phyloP scores from a whole-genome alignment of 1,140 invertebrate species.

The Drosophila paulistorum region DNA sequence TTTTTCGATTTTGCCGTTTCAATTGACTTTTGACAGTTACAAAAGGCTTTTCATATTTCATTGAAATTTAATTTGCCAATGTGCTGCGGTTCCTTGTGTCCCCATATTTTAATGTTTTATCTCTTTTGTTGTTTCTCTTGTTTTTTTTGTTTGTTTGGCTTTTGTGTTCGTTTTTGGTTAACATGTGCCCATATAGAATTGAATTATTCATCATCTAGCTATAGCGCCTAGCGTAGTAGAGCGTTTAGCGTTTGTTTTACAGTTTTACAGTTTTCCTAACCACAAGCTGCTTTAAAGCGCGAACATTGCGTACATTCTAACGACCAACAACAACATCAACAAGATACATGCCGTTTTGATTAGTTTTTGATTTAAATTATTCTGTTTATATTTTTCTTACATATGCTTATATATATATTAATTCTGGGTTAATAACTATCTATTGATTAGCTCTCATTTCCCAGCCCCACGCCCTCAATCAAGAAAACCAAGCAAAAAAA shows the following conservation, averaged over 20 bases:
- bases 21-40: conserved; percentile 41
- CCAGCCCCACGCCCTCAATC: conserved; percentile 28
- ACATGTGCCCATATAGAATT: conserved; percentile 19
- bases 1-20: conserved; percentile 34
- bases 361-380: conserved; percentile 32
- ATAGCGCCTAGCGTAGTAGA: conserved; percentile 66
- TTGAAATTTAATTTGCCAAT: conserved; percentile 49
- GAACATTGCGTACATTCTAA: conserved; percentile 33
- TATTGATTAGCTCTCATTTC: conserved; percentile 70
- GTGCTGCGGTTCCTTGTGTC: conserved; percentile 4
- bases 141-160: neutral
- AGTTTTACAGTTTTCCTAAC: conserved; percentile 59
- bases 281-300: conserved; percentile 40
- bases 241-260: conserved; percentile 61
- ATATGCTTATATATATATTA: too few species aligned
- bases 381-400: conserved; percentile 9
- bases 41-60: conserved; percentile 50
- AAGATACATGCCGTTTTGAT: conserved; percentile 36
- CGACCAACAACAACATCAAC: conserved; percentile 50
- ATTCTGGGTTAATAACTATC: conserved; percentile 1
- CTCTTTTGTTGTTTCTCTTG: conserved; percentile 3
- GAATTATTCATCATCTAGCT: conserved; percentile 40
- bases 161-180: neutral
- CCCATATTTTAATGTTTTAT: conserved; percentile 28
- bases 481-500: neutral